Percentiles rank a stretch among this genome's conserved stretches.
Evolutionary conservation across 92 coral and sea anemone species (phyloP).

Genomic region (Porites rus): DNA sequence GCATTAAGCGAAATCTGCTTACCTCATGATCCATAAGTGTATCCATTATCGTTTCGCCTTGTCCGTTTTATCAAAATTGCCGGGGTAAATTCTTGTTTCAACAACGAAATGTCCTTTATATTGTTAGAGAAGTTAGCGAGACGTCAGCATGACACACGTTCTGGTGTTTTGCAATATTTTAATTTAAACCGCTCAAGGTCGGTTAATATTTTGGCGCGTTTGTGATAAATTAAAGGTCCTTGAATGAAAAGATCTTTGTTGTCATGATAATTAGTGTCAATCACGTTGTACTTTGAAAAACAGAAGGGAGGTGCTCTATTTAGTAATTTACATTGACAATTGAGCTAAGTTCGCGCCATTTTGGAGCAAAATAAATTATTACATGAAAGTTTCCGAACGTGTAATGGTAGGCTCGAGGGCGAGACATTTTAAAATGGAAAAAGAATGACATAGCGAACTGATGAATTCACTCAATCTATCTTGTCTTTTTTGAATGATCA

Average conservation of each 20-base stretch:
- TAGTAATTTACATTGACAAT: background rate
- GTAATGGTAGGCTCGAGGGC: no score
- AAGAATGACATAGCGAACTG: no score
- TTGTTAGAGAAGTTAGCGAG: background rate
- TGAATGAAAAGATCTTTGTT: constrained; percentile 23
- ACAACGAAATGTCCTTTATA: background rate
- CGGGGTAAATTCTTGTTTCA: no score
- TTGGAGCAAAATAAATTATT: background rate
- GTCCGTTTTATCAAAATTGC: background rate
- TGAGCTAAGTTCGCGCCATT: constrained; percentile 30
- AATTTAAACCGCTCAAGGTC: constrained; percentile 25
- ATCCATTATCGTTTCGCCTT: constrained; percentile 7
- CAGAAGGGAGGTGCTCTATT: background rate
- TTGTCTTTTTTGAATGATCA: no score
- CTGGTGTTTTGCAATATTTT: background rate
- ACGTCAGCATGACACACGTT: background rate
- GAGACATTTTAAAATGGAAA: no score
- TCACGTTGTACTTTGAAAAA: constrained; percentile 1
- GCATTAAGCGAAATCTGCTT: background rate
- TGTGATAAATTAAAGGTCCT: constrained; percentile 17
- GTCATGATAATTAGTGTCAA: constrained; percentile 5
- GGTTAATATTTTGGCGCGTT: constrained; percentile 38
- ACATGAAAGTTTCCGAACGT: no score
- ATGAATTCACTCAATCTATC: no score
- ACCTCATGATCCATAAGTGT: background rate